Evolutionary conservation across 2,113 vertebrate species (phyloP).

Genomic region (Pteronura brasiliensis): DNA sequence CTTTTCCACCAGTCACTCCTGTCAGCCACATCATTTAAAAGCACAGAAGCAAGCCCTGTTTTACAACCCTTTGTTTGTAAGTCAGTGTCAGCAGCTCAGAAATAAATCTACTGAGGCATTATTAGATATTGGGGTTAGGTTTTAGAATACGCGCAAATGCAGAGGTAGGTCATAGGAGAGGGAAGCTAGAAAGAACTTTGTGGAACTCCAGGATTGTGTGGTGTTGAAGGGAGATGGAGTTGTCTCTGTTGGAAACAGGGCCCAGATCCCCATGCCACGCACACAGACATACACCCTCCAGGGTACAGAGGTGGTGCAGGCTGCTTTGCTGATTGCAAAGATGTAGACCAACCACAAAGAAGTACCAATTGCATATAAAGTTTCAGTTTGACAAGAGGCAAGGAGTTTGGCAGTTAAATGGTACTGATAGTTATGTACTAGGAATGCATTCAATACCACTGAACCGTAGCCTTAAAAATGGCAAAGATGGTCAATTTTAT

Average conservation of each 20-base stretch:
- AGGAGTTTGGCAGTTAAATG: not conserved
- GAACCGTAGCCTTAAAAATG: not conserved
- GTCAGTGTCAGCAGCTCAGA: not conserved
- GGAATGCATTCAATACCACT: not conserved
- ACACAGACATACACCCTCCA: not conserved
- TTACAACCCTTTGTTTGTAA: not conserved
- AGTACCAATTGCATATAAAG: rapidly evolving
- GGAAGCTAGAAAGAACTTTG: not conserved
- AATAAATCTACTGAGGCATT: not conserved
- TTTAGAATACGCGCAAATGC: not conserved
- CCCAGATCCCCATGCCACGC: rapidly evolving
- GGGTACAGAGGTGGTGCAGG: not conserved
- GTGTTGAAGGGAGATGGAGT: not conserved
- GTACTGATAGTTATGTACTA: not conserved
- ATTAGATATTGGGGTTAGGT: not conserved
- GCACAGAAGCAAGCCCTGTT: not conserved
- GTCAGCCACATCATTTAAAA: not conserved
- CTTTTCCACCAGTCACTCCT: not conserved
- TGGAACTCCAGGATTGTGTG: not conserved
- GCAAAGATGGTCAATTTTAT: not conserved
- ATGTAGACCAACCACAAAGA: not conserved
- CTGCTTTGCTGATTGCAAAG: not conserved
- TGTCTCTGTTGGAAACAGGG: not conserved
- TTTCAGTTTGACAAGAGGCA: not conserved
- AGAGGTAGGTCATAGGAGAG: not conserved